Base-by-base conservation (phyloP, 2,888 invertebrate species). In the Athetis lepigone region DNA sequence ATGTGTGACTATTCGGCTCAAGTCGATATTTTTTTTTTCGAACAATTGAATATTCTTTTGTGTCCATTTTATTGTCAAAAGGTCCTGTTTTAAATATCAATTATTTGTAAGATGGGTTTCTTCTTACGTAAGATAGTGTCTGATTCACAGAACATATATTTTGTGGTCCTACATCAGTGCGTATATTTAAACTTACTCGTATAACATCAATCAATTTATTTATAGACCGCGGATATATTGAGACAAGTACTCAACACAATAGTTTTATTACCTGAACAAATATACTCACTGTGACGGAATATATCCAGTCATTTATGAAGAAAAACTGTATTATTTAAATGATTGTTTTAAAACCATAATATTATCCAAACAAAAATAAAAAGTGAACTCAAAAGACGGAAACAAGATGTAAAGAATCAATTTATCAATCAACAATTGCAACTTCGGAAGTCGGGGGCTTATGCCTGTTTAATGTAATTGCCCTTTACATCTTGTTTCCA, bases 241-340 rank as follows among this genome's bases (percentile, higher is more conserved):
- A 74, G 55, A 74, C 49, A 70, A 64, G 70, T 56, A 36, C 19
- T 43, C 43, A 50, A 50, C 50, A 54, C 19, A 52, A 72, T 70
- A 72, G 40, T 72, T 70, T 70, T 72, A 72, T 50, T 58, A 42
- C 36, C 36, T 49, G 33, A 39, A 64, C 49, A 46, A 37, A 64
- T 55, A 62, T 21, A 39, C 33, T 36, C 16, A 27, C 9, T 18
- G 19, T 36, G n/a, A 29, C 1, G 40, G 19, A 16, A 23, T 19
- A 49, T 2, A 23, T 16, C 33, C n/a, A 37, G 21, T 29, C 27
- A 16, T 33, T 16, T 25, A 7, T 33, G 29, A 39, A 18, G 29
- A 19, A 8, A 23, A 29, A n/a, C n/a, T 16, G 6, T 19, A 27
- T 39, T 19, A 27, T 39, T 11, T 29, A 11, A 29, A 29, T 29